phyloP scores from a whole-genome alignment of 2,797 vertebrate species.

The Gallinago solitaria region DNA sequence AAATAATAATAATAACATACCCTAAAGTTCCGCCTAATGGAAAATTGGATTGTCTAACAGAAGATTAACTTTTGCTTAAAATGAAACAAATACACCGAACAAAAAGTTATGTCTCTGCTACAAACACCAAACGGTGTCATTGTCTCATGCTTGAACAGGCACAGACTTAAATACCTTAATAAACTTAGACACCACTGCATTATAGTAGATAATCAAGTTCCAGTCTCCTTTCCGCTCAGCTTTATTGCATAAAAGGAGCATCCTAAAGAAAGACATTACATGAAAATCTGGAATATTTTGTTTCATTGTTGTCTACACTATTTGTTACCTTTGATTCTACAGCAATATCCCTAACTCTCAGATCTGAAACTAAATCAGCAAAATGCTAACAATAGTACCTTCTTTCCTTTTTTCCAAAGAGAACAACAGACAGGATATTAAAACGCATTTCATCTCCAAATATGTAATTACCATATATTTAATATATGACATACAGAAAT shows the following conservation, averaged over 20 bases:
- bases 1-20: not conserved
- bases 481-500: not conserved
- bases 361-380: constrained; percentile 18
- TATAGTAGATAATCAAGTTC: not conserved
- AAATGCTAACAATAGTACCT: not conserved
- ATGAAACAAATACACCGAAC: not conserved
- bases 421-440: constrained; percentile 57
- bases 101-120: not conserved
- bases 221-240: not conserved
- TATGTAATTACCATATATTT: constrained; percentile 16
- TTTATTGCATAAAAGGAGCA: not conserved
- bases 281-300: not conserved
- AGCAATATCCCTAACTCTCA: not conserved
- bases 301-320: not conserved
- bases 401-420: not conserved
- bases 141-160: not conserved
- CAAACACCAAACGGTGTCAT: not conserved
- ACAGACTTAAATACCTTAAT: not conserved
- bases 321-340: constrained; percentile 20
- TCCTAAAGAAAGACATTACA: not conserved
- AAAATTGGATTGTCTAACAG: not conserved
- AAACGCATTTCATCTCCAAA: constrained; percentile 5
- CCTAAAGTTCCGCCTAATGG: not conserved
- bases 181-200: not conserved
- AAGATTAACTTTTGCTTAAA: not conserved